Evolutionary conservation across 2,888 invertebrate species (phyloP).

Genomic region (Tribolium freemani): DNA sequence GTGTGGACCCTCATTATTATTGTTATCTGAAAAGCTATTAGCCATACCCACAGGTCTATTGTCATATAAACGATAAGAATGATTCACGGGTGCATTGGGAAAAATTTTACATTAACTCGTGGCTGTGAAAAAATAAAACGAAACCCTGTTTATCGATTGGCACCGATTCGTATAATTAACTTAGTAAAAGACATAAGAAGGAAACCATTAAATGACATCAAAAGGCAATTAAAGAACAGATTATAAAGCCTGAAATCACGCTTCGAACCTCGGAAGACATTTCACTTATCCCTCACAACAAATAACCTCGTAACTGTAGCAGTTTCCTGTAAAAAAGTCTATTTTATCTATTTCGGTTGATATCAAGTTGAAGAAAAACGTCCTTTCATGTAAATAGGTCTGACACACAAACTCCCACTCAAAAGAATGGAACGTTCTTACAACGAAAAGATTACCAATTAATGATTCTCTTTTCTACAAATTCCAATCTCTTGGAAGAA

Average conservation of each 20-base stretch:
- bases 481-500: conserved; percentile 21
- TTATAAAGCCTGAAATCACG: neutral
- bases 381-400: neutral
- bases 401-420: neutral
- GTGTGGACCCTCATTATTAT: neutral
- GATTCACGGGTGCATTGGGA: no score
- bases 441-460: neutral
- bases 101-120: no score
- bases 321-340: neutral
- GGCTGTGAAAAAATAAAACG: no score
- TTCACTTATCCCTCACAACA: neutral
- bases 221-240: neutral
- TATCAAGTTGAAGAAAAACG: neutral
- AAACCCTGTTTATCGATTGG: no score
- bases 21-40: neutral
- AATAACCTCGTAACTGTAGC: neutral
- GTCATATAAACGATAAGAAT: neutral
- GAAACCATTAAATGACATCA: neutral
- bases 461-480: conserved; percentile 16
- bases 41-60: neutral
- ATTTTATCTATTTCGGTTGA: neutral
- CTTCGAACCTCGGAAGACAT: neutral
- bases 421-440: neutral
- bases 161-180: no score
- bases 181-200: neutral